These are phyloP conservation scores for Chironomus striatipennis DNA, from an alignment of 1,140 invertebrate species.

Conservation along the genomic window DNA sequence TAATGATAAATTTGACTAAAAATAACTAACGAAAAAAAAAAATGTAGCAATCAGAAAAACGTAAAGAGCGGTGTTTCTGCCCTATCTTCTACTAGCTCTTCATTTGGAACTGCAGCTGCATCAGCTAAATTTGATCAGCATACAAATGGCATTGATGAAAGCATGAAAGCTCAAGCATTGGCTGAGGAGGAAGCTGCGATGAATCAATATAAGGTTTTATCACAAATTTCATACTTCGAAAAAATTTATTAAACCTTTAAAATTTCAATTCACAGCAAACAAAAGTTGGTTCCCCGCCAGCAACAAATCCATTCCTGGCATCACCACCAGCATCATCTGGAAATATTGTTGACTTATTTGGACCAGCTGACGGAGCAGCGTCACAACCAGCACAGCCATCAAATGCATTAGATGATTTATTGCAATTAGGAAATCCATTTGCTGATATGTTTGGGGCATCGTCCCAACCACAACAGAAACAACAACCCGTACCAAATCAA, in stretches of 20 bases:
- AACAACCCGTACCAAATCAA: slow-evolving; percentile 46
- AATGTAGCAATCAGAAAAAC: slow-evolving; percentile 68
- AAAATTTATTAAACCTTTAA: too few relatives aligned
- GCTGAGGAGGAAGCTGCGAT: slow-evolving; percentile 92
- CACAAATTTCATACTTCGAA: slow-evolving; percentile 25
- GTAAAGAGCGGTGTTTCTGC: slow-evolving; percentile 82
- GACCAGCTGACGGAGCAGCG: slow-evolving; percentile 41
- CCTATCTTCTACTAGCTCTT: slow-evolving; percentile 77
- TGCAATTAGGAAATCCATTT: slow-evolving; percentile 85
- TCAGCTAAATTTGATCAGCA: slow-evolving; percentile 59
- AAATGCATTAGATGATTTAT: slow-evolving; percentile 81
- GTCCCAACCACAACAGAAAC: slow-evolving; percentile 36
- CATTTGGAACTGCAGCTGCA: slow-evolving; percentile 71
- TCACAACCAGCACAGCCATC: slow-evolving; percentile 35
- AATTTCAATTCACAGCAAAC: slow-evolving; percentile 46
- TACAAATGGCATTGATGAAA: slow-evolving; percentile 74
- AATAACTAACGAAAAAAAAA: slow-evolving; percentile 25
- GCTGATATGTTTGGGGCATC: slow-evolving; percentile 69
- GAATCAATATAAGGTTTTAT: slow-evolving; percentile 84
- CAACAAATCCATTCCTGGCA: slow-evolving; percentile 81
- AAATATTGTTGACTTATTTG: slow-evolving; percentile 72
- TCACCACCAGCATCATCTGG: slow-evolving; percentile 49
- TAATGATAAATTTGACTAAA: not conserved
- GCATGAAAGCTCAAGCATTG: slow-evolving; percentile 72
- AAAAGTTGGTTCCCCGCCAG: slow-evolving; percentile 66